phyloP scores from a whole-genome alignment of 2,888 invertebrate species.

The Ryuthela nishihirai region DNA sequence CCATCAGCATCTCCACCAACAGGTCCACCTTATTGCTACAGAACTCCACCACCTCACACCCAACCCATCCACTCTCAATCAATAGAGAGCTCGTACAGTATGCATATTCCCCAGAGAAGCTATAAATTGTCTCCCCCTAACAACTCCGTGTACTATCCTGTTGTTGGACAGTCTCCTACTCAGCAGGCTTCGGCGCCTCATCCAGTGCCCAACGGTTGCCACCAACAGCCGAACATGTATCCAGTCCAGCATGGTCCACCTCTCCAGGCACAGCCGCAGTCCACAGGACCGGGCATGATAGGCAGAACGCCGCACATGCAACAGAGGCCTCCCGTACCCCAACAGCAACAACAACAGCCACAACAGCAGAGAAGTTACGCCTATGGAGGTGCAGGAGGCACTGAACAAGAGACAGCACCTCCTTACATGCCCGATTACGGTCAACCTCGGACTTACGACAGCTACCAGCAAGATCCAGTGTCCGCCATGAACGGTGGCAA shows the following conservation, averaged over 20 bases:
- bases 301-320: constrained; percentile 13
- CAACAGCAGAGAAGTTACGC: constrained; percentile 10
- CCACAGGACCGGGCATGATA: constrained; percentile 18
- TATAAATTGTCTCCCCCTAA: constrained; percentile 22
- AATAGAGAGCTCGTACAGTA: constrained; percentile 10
- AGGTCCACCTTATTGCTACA: constrained; percentile 28
- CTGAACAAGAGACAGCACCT: constrained; percentile 1
- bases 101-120: constrained; percentile 11
- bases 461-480: constrained; percentile 14
- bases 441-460: constrained; percentile 15
- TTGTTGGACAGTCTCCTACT: constrained; percentile 6
- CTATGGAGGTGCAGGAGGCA: no score
- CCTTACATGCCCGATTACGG: constrained; percentile 9
- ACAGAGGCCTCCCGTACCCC: constrained; percentile 4
- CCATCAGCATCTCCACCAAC: constrained; percentile 16
- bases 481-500: constrained; percentile 15
- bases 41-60: constrained; percentile 19
- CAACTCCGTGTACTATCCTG: constrained; percentile 19
- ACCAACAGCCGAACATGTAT: constrained; percentile 21
- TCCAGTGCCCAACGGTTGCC: constrained; percentile 21
- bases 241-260: constrained; percentile 1
- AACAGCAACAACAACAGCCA: constrained; percentile 10
- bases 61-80: constrained; percentile 7
- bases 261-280: constrained; percentile 15
- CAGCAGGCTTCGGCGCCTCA: constrained; percentile 8